A percentile compares a stretch with the other conserved stretches of the same genome.
phyloP scores from a whole-genome alignment of 1,140 invertebrate species.

The Pteromalus puparum region DNA sequence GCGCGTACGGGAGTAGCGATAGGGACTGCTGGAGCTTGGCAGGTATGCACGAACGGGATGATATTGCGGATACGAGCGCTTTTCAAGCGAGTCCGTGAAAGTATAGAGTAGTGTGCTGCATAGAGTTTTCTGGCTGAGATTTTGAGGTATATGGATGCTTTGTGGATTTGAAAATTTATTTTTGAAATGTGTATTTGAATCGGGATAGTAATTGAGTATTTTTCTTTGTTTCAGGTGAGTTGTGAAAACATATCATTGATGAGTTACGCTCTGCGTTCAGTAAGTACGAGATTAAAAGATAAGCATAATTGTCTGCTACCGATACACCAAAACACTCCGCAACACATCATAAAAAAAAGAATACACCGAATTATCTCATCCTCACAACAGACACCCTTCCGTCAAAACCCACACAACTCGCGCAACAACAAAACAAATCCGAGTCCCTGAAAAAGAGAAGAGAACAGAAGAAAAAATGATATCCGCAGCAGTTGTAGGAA shows the following conservation, averaged over 20 bases:
- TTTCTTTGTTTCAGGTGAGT: conserved; percentile 43
- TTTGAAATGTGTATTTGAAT: too few relatives aligned
- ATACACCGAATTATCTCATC: not conserved
- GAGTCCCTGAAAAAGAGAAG: not conserved
- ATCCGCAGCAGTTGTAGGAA: not conserved
- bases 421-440: not conserved
- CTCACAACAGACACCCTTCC: not conserved
- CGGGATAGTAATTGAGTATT: not conserved
- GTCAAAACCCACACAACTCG: not conserved
- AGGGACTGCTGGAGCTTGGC: not conserved
- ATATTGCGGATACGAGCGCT: not conserved
- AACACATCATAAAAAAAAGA: too few relatives aligned
- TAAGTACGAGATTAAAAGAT: too few relatives aligned
- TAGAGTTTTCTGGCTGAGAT: too few relatives aligned
- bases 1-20: not conserved
- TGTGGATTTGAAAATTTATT: not conserved
- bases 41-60: not conserved
- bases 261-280: too few relatives aligned
- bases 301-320: too few relatives aligned
- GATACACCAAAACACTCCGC: too few relatives aligned
- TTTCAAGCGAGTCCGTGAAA: not conserved
- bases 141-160: not conserved
- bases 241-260: not conserved
- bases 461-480: not conserved
- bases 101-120: not conserved